A percentile compares a stretch with the other conserved stretches of the same genome.
These are phyloP conservation scores for Nemopilema nomurai DNA, from an alignment of 30 jellyfish, hydroid and myxozoan genomes.

Conservation along the genomic window DNA sequence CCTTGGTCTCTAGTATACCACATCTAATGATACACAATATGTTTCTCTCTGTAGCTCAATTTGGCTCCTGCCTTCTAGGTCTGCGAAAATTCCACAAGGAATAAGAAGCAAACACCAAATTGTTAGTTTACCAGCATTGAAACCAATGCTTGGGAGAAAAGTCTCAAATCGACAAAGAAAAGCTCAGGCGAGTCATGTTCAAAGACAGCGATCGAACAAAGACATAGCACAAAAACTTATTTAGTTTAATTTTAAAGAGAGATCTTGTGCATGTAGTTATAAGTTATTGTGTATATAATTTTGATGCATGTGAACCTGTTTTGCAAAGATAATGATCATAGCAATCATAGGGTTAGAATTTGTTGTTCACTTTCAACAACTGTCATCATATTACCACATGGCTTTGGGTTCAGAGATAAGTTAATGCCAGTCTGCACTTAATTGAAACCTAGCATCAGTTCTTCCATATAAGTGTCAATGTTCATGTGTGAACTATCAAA, in stretches of 20 bases:
- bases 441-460: too few relatives aligned
- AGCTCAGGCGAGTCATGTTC: slow-evolving; percentile 65
- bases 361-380: not conserved
- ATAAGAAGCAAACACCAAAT: slow-evolving; percentile 39
- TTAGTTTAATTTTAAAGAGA: not conserved
- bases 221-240: slow-evolving; percentile 42
- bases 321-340: not conserved
- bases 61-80: slow-evolving; percentile 16
- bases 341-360: not conserved
- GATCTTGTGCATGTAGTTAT: not conserved
- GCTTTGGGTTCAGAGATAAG: too few relatives aligned
- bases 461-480: too few relatives aligned
- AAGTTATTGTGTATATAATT: not conserved
- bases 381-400: too few relatives aligned
- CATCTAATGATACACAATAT: too few relatives aligned
- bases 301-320: not conserved
- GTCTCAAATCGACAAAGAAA: slow-evolving; percentile 57
- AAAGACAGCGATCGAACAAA: slow-evolving; percentile 56
- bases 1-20: too few relatives aligned
- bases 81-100: slow-evolving; percentile 45
- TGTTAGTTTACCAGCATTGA: slow-evolving; percentile 46
- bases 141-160: slow-evolving; percentile 52
- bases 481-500: too few relatives aligned
- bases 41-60: too few relatives aligned
- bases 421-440: too few relatives aligned